Evolutionary conservation across 2,797 vertebrate genomes (phyloP).

Genomic region (Benthosema pterotum): DNA sequence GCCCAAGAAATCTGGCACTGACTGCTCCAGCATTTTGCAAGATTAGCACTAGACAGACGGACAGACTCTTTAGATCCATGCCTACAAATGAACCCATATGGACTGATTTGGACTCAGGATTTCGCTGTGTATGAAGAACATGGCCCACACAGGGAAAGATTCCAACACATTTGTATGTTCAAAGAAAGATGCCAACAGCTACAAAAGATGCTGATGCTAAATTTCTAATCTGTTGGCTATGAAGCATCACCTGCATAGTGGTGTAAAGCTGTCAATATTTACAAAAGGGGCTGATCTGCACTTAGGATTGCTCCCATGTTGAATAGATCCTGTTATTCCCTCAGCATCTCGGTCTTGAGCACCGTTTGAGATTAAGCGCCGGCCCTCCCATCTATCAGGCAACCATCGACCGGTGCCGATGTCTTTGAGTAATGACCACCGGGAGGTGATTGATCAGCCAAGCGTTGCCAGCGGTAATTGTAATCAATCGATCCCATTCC

Average conservation of each 20-base stretch:
- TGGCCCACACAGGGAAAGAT: too few relatives aligned
- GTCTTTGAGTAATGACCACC: slow-evolving; percentile 54
- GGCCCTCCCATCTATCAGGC: slow-evolving; percentile 43
- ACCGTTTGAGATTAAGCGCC: slow-evolving; percentile 34
- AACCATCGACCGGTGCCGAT: slow-evolving; percentile 34
- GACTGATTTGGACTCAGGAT: too few relatives aligned
- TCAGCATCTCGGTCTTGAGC: slow-evolving; percentile 26
- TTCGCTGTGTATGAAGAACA: too few relatives aligned
- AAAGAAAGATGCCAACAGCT: too few relatives aligned
- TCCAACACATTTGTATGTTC: too few relatives aligned
- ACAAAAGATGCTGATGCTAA: too few relatives aligned
- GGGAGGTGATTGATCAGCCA: slow-evolving; percentile 52
- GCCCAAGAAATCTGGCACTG: too few relatives aligned
- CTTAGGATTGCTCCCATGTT: too few relatives aligned
- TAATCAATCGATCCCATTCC: slow-evolving; percentile 46
- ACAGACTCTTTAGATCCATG: too few relatives aligned
- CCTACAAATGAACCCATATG: too few relatives aligned
- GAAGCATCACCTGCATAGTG: slow-evolving; percentile 3
- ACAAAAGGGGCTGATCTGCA: slow-evolving; percentile 12
- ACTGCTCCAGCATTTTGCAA: too few relatives aligned
- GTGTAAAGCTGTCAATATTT: neutral
- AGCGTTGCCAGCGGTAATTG: slow-evolving; percentile 23
- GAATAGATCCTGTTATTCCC: slow-evolving; percentile 25
- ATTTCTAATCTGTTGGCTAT: neutral
- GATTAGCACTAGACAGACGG: too few relatives aligned